These are phyloP conservation scores for Buceros bicornis DNA, from an alignment of 2,797 vertebrate genomes.

Conservation along the genomic window DNA sequence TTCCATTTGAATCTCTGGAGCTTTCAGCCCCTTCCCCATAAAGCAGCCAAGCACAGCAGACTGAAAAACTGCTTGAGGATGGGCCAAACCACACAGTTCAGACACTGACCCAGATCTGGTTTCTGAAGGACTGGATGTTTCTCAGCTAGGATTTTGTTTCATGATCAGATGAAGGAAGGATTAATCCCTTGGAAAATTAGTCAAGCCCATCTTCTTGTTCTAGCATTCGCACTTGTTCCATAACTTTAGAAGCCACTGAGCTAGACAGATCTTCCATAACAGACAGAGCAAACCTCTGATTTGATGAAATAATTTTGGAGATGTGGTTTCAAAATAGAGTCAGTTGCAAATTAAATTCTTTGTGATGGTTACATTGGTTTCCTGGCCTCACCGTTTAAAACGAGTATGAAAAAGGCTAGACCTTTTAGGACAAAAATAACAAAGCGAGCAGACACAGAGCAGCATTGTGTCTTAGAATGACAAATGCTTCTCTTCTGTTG, in stretches of 20 bases:
- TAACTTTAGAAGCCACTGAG: not conserved
- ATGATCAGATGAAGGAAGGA: slow-evolving; percentile 22
- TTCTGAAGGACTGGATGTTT: slow-evolving; percentile 25
- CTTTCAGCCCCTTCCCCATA: slow-evolving; percentile 37
- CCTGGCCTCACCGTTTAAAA: not conserved
- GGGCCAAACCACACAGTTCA: slow-evolving; percentile 45
- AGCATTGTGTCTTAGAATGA: not conserved
- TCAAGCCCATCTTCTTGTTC: not conserved
- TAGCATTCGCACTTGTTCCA: slow-evolving; percentile 33
- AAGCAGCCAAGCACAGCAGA: slow-evolving; percentile 32
- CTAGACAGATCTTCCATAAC: not conserved
- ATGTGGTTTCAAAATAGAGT: not conserved
- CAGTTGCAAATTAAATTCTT: not conserved
- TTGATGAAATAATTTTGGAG: not conserved
- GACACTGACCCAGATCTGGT: slow-evolving; percentile 18
- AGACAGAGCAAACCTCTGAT: not conserved
- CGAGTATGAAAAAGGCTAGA: not conserved
- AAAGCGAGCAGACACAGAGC: not conserved
- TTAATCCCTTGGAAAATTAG: slow-evolving; percentile 35
- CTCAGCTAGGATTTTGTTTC: slow-evolving; percentile 41
- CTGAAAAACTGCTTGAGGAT: slow-evolving; percentile 3
- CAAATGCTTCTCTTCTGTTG: not conserved
- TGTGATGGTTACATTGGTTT: not conserved
- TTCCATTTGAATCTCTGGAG: not conserved
- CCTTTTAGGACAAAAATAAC: not conserved